Evolutionary conservation across 1,140 invertebrate species (phyloP).

Genomic region (Drosophila santomea): DNA sequence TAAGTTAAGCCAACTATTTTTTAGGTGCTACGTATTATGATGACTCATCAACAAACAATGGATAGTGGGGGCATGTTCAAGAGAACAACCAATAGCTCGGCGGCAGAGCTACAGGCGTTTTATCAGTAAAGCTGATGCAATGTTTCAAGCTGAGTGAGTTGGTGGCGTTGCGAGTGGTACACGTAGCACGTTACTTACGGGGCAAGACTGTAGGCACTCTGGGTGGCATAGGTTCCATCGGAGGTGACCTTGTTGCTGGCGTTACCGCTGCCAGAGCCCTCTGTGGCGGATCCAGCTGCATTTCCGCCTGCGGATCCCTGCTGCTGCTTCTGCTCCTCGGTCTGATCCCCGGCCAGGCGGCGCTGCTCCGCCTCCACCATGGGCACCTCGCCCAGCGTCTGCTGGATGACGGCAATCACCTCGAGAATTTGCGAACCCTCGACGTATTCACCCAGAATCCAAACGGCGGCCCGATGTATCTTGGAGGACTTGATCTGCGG

Average conservation of each 20-base stretch:
- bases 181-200: constrained; percentile 85
- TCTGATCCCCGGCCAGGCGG: constrained; percentile 88
- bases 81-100: background rate
- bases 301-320: constrained; percentile 24
- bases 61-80: too few relatives aligned
- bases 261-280: constrained; percentile 45
- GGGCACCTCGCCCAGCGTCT: constrained; percentile 94
- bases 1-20: background rate
- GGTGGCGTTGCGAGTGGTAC: background rate
- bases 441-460: constrained; percentile 99
- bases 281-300: constrained; percentile 5
- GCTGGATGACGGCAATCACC: constrained; percentile 91
- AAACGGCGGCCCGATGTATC: constrained; percentile 97
- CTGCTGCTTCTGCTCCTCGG: constrained; percentile 84
- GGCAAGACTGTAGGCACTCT: constrained; percentile 96
- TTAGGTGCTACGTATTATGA: background rate
- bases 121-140: background rate
- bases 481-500: constrained; percentile 92
- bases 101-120: background rate
- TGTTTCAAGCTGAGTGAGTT: background rate
- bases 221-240: constrained; percentile 99
- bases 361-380: constrained; percentile 95
- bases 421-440: constrained; percentile 91
- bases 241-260: constrained; percentile 90
- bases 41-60: background rate